Base-by-base conservation (phyloP, 2,113 vertebrate species). In the Perca fluviatilis region DNA sequence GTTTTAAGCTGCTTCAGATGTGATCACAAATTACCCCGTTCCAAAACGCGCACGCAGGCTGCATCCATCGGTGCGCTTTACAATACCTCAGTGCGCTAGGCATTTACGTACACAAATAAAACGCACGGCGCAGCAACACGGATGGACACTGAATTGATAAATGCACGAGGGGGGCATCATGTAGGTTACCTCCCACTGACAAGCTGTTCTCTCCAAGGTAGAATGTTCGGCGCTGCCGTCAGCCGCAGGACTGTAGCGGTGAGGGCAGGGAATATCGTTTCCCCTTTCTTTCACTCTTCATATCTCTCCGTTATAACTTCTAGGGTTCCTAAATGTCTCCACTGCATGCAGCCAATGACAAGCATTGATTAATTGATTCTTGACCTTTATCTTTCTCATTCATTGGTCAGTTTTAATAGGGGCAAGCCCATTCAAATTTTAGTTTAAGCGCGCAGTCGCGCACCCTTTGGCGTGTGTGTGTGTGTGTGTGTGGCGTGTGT, bases 351-450 rank as follows among this genome's bases (percentile, higher is more conserved):
- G 15, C 73, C 57, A 69, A 51, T 27, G 60, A 95, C 87, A 93
- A 93, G 93, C 95, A 94, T 95, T 95, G 93, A 96, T 75, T 57
- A 23, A 73, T 18, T 43, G 13, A 49, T 84, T 71, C 95, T 95
- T 94, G 95, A 94, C 95, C 94, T 95, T 96, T 95, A 95, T 95
- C 95, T 36, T 94, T 93, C 92, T 89, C 93, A 94, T 94, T 93
- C 94, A 96, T 96, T 96, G 96, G 96, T 94, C 96, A 95, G 95
- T 95, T 90, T 96, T 19, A 85, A 79, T 53, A 71, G 10, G 23
- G 61, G 54, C 5, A 61, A 80, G 25, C 51, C 56, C 68, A 82
- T 79, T 69, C 27, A 82, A 60, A 71, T 80, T 25, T 15, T 77
- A 82, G 21, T 96, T 95, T 30, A 53, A 36, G 78, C 33, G 76